Base-by-base conservation (phyloP, 2,113 vertebrate species). In the Butorides virescens region DNA sequence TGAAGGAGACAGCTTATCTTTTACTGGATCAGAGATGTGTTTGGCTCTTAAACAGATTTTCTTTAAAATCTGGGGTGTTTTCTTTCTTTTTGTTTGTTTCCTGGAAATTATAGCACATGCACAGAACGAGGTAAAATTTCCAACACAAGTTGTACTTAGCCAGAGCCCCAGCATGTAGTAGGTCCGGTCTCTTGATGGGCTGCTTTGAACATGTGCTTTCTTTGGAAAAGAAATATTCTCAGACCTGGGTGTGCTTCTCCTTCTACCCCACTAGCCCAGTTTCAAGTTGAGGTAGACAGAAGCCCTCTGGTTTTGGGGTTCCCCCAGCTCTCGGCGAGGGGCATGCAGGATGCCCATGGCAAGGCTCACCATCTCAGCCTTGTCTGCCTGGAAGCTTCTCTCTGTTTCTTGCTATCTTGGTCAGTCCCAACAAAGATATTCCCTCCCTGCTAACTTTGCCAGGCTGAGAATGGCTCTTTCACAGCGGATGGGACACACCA, bases 1-100 rank as follows among this genome's bases (percentile, higher is more conserved):
- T 78, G 85, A 92, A 81, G 72, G 50, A 96, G 82, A 67, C 94
- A 90, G 71, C 72, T 96, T 96, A 44, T 85, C 65, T 93, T 82
- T 77, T 85, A 15, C 89, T 72, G 91, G 37, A 71, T 85, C 58
- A 8, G 61, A 95, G 30, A 89, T 88, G 32, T 13, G 9, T 79
- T 94, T 96, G 95, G 50, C 88, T 96, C 94, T 50, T 91, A 70
- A 84, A 75, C 67, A 88, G 66, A 37, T 62, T 91, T 72, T 74
- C 32, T 68, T 53, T 95, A 76, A 88, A 86, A 26, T 65, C 56
- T 68, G 37, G 36, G 61, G 32, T 94, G 62, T 71, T 85, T 95
- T 83, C 42, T 67, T 94, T 66, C 46, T 66, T 94, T 68, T 49
- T 86, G 79, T 81, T 96, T 95, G 44, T 86, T 86, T 97, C 34